A percentile compares a stretch with the other conserved stretches of the same genome.
Conservation (phyloP, 2,888 invertebrate species). For the Caenorhabditis sulstoni region DNA sequence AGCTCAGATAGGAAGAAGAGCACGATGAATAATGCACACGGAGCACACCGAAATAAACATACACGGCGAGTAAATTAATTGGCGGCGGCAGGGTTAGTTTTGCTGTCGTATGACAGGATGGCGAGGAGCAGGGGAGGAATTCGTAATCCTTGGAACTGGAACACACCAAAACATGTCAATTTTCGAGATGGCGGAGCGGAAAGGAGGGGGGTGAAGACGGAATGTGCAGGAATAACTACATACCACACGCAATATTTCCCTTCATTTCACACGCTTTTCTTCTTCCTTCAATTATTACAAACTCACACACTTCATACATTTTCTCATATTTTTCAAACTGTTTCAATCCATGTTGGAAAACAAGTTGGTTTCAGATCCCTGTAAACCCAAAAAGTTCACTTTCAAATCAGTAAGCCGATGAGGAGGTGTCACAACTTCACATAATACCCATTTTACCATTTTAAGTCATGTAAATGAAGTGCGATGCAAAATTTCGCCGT, state of each 20-base stretch:
- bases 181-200: slow-evolving; percentile 13
- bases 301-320: background rate
- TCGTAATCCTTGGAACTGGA: slow-evolving; percentile 27
- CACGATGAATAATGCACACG: slow-evolving; percentile 14
- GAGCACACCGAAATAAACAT: background rate
- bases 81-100: background rate
- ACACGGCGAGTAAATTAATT: slow-evolving; percentile 19
- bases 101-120: background rate
- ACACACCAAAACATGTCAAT: slow-evolving; percentile 46
- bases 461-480: slow-evolving; percentile 50
- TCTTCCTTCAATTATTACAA: background rate
- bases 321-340: too few species aligned
- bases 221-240: slow-evolving; percentile 13
- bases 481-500: slow-evolving; percentile 2
- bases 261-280: slow-evolving; percentile 1
- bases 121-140: slow-evolving; percentile 8
- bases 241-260: slow-evolving; percentile 33
- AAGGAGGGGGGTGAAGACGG: background rate
- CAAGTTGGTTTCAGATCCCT: background rate
- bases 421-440: slow-evolving; percentile 26
- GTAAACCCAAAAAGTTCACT: background rate
- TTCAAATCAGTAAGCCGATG: background rate
- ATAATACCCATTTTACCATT: slow-evolving; percentile 22
- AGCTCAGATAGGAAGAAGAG: background rate
- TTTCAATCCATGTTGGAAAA: too few species aligned